phyloP scores from a whole-genome alignment of 2,888 invertebrate species.

The Rhagonycha fulva region DNA sequence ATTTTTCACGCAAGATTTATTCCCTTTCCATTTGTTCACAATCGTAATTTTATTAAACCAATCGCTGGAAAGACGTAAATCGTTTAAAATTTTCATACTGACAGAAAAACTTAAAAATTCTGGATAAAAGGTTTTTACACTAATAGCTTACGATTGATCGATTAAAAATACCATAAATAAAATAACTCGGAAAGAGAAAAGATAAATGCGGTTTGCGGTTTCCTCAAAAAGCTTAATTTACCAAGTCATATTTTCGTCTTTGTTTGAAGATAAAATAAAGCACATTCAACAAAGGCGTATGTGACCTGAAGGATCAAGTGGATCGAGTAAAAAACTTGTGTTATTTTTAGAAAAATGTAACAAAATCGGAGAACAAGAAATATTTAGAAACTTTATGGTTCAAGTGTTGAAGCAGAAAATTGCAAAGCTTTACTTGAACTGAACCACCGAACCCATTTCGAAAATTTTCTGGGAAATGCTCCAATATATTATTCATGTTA shows the following conservation, averaged over 20 bases:
- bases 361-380: neutral
- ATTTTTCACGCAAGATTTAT: neutral
- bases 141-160: neutral
- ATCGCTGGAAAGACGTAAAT: neutral
- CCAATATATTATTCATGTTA: neutral
- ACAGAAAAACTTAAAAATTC: neutral
- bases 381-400: neutral
- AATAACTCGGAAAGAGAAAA: neutral
- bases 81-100: neutral
- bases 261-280: neutral
- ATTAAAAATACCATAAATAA: neutral
- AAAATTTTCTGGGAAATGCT: neutral
- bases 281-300: neutral
- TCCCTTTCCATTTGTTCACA: neutral
- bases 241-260: neutral
- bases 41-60: neutral
- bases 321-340: neutral
- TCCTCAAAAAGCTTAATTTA: neutral
- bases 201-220: neutral
- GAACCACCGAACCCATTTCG: neutral
- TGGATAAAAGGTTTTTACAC: neutral
- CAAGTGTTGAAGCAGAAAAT: neutral
- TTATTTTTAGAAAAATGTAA: neutral
- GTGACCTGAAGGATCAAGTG: neutral
- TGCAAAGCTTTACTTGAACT: neutral